Evolutionary conservation across 2,888 invertebrate species (phyloP).

Genomic region (Odontocolon sp.): DNA sequence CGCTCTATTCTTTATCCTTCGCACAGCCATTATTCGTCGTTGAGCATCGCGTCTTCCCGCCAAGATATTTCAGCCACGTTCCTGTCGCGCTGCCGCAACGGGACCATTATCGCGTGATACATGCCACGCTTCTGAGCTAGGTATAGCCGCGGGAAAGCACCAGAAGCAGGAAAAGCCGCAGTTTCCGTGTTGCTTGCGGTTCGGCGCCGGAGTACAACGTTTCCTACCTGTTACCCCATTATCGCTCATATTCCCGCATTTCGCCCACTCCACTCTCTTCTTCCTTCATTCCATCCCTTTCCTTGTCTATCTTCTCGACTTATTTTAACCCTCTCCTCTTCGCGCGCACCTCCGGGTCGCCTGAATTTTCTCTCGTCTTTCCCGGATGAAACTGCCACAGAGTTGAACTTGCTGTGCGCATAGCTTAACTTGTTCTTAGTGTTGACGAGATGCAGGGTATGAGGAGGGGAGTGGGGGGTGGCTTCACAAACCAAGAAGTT

Average conservation of each 20-base stretch:
- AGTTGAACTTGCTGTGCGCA: constrained; percentile 4
- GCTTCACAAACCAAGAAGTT: constrained; percentile 37
- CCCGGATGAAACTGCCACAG: constrained; percentile 32
- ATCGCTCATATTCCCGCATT: constrained; percentile 61
- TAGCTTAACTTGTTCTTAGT: constrained; percentile 38
- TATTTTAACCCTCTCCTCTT: neutral
- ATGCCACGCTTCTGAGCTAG: constrained; percentile 70
- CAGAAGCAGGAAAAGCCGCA: constrained; percentile 20
- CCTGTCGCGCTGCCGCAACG: constrained; percentile 71
- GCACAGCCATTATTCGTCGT: constrained; percentile 56
- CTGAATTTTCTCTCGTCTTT: constrained; percentile 19
- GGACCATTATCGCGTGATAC: constrained; percentile 77
- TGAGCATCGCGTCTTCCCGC: constrained; percentile 48
- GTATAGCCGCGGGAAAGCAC: too few species aligned
- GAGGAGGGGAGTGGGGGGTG: too few species aligned
- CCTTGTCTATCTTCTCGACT: neutral
- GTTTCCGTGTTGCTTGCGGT: neutral
- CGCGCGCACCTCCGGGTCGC: neutral
- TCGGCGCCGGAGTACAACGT: constrained; percentile 3
- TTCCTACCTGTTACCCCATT: constrained; percentile 71
- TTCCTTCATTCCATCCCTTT: neutral
- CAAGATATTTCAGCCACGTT: constrained; percentile 68
- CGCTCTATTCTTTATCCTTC: constrained; percentile 9
- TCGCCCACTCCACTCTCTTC: neutral
- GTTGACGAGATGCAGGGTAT: neutral